These are phyloP conservation scores for Cinclus cinclus DNA, from an alignment of 2,113 vertebrate genomes.

Conservation along the genomic window DNA sequence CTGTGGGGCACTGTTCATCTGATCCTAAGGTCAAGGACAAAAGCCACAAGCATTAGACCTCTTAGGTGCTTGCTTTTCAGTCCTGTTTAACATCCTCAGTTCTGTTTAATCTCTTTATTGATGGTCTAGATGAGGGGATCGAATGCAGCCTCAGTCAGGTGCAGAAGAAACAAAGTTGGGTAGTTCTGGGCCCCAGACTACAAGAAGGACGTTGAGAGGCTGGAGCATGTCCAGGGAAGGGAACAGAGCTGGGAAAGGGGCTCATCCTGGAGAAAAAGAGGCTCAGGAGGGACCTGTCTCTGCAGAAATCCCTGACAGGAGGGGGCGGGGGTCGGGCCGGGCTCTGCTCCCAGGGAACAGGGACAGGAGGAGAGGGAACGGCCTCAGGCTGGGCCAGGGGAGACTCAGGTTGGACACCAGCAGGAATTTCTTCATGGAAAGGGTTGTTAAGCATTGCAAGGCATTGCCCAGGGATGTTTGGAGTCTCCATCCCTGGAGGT, in stretches of 20 bases:
- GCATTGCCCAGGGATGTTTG: not conserved
- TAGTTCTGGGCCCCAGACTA: not conserved
- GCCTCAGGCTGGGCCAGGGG: not conserved
- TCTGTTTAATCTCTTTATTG: not conserved
- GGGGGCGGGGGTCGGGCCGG: rapidly evolving
- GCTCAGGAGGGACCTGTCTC: not conserved
- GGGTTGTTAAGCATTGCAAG: rapidly evolving
- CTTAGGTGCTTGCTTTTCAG: not conserved
- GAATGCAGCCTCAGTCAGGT: not conserved
- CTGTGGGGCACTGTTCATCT: not conserved
- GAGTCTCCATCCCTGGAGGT: not conserved
- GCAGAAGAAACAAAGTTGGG: not conserved
- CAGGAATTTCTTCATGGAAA: rapidly evolving
- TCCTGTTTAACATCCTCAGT: not conserved
- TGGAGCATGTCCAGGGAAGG: rapidly evolving
- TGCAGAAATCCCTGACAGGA: not conserved
- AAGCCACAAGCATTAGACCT: not conserved
- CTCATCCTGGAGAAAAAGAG: not conserved
- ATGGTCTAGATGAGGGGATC: not conserved
- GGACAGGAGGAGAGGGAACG: rapidly evolving
- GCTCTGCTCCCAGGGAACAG: not conserved
- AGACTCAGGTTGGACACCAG: not conserved
- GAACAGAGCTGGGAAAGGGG: rapidly evolving
- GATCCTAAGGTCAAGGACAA: not conserved
- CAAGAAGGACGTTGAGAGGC: not conserved